Percentiles rank a stretch among this genome's conserved stretches.
phyloP scores from a whole-genome alignment of 2,113 vertebrate species.

The Myrmophylax atrothorax region DNA sequence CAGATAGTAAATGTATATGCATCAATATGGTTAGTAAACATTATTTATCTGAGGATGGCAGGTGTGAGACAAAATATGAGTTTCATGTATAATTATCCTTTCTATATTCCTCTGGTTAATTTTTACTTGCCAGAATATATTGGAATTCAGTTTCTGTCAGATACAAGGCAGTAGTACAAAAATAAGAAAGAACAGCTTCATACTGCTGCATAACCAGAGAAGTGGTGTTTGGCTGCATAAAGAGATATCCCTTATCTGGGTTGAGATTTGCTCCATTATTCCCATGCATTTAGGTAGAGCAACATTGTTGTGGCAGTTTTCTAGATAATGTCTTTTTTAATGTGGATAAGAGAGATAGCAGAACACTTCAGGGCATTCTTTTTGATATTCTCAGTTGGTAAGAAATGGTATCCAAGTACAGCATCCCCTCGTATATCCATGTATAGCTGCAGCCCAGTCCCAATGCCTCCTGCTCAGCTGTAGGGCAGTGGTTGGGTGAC shows the following conservation, averaged over 20 bases:
- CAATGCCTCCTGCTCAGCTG: fast-evolving
- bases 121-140: not conserved
- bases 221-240: not conserved
- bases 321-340: not conserved
- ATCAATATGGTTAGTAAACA: not conserved
- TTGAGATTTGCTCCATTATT: not conserved
- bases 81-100: not conserved
- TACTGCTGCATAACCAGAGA: not conserved
- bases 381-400: not conserved
- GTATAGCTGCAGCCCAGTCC: not conserved
- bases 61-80: not conserved
- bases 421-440: not conserved
- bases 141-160: not conserved
- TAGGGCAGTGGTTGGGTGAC: not conserved
- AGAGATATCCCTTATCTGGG: not conserved
- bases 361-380: not conserved
- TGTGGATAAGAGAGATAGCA: not conserved
- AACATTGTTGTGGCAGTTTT: not conserved
- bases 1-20: not conserved
- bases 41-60: not conserved
- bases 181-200: not conserved
- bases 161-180: not conserved
- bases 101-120: not conserved
- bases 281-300: not conserved
- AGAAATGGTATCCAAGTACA: not conserved